Evolutionary conservation across 2,797 vertebrate species (phyloP), one percentile per base, ranked within the genome.

Genomic region (Nyctibius grandis): DNA sequence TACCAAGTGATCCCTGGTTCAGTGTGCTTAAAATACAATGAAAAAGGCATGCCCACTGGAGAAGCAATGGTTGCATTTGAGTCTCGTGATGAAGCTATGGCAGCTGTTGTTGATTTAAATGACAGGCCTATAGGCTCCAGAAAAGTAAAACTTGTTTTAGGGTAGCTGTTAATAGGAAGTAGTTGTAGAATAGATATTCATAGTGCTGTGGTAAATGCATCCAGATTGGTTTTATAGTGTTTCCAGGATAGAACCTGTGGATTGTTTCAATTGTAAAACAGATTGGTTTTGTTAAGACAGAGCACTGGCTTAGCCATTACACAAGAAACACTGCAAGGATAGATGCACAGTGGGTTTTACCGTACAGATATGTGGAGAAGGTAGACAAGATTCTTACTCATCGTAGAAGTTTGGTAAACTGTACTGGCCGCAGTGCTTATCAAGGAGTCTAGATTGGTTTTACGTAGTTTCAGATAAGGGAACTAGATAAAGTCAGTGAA

Each of bases 41-140:
- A 99, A 51, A 99, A 99, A 97, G 99, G 99, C 87, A 98, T 99
- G 97, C 99, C 99, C 79, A 99, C 99, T 75, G 99, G 99, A 22
- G 99, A 99, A 98, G 99, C 99, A 80, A 99, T 99, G 99, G 99
- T 99, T 95, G 99, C 99, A 83, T 99, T 99, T n/a, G 99, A 99
- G 96, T 99, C 98, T 94, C 99, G 99, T 4, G 99, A 99, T 96
- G 99, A 99, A 98, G 99, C 99, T 72, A 98, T 98, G 95, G 99
- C 99, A 53, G 99, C 99, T 53, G 99, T 99, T 81, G 98, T 99
- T 98, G 99, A 99, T 97, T 98, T 99, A 91, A 99, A 99, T 97
- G 99, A 99, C 95, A 98, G 99, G 92, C 99, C 99, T 94, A 99
- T 99, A 96, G 99, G 99, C 60, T 99, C 99, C 67, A 99, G 99